Evolutionary conservation across 1,140 invertebrate genomes (phyloP).

Genomic region (Leucophenga varia): DNA sequence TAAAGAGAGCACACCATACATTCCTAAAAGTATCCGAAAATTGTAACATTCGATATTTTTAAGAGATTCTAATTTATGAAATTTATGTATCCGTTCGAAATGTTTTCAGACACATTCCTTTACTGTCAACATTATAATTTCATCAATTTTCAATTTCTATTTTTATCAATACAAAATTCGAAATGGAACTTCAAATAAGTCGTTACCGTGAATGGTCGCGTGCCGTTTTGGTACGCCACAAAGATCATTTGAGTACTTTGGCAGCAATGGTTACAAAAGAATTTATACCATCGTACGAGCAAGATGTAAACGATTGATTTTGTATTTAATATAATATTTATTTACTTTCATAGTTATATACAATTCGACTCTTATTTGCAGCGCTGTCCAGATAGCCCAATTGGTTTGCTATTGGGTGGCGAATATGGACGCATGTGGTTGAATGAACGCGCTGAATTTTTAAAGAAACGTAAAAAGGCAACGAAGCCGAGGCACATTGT

Average conservation of each 20-base stretch:
- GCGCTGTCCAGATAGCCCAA: conserved; percentile 21
- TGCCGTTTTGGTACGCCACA: conserved; percentile 14
- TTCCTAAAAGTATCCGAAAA: too few species aligned
- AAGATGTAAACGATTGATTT: conserved; percentile 20
- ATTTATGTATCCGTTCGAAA: too few species aligned
- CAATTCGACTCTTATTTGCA: not conserved
- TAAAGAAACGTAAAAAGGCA: conserved; percentile 2
- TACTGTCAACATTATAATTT: too few species aligned
- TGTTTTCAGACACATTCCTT: too few species aligned
- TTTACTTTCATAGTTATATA: too few species aligned
- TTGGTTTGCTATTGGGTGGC: conserved; percentile 20
- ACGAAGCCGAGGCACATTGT: conserved; percentile 26
- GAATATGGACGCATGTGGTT: conserved; percentile 42
- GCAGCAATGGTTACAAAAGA: conserved; percentile 7
- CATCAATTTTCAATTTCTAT: too few species aligned
- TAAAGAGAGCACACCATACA: too few species aligned
- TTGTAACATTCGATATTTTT: too few species aligned
- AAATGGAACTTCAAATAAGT: too few species aligned
- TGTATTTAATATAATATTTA: not conserved
- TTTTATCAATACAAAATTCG: too few species aligned
- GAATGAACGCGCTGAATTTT: conserved; percentile 25
- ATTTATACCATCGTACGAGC: conserved; percentile 23
- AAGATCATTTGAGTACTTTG: conserved; percentile 28
- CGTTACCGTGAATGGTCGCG: conserved; percentile 32
- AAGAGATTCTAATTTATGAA: too few species aligned